Evolutionary conservation across 2,113 vertebrate species (phyloP).

Genomic region (Channa maculata): DNA sequence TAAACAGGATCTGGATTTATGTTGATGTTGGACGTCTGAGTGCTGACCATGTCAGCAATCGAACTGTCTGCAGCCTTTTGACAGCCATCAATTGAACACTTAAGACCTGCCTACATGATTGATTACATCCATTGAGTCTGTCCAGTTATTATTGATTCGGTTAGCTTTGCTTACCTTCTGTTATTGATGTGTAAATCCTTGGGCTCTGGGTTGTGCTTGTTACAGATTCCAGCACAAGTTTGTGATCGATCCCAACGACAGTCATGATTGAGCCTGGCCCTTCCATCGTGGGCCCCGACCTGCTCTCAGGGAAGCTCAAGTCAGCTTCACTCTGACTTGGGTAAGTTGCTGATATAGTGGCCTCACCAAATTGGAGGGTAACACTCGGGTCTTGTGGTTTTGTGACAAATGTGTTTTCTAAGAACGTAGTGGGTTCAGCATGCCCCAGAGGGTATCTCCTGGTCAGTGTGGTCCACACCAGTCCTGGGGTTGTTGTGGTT

Average conservation of each 20-base stretch:
- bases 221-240: conserved; percentile 39
- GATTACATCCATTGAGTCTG: conserved; percentile 64
- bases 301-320: conserved; percentile 21
- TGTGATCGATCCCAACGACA: conserved; percentile 23
- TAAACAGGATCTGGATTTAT: conserved; percentile 32
- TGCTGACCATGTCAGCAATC: conserved; percentile 39
- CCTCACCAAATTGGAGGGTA: conserved; percentile 17
- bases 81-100: conserved; percentile 48
- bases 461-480: conserved; percentile 23
- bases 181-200: conserved; percentile 51
- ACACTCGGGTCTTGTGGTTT: conserved; percentile 18
- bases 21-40: conserved; percentile 39
- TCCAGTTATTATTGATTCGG: conserved; percentile 53
- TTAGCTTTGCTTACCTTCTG: conserved; percentile 77
- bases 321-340: conserved; percentile 15
- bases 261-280: conserved; percentile 25
- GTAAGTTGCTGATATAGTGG: conserved; percentile 4
- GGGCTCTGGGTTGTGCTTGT: conserved; percentile 52
- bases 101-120: conserved; percentile 59
- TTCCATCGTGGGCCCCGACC: conserved; percentile 19
- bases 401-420: conserved; percentile 32
- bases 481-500: conserved; percentile 51
- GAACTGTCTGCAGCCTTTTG: conserved; percentile 39
- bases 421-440: conserved; percentile 1
- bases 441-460: conserved; percentile 19